A percentile compares a stretch with the other conserved stretches of the same genome.
phyloP scores from a whole-genome alignment of 1,140 invertebrate genomes.

The Dinoponera quadriceps region DNA sequence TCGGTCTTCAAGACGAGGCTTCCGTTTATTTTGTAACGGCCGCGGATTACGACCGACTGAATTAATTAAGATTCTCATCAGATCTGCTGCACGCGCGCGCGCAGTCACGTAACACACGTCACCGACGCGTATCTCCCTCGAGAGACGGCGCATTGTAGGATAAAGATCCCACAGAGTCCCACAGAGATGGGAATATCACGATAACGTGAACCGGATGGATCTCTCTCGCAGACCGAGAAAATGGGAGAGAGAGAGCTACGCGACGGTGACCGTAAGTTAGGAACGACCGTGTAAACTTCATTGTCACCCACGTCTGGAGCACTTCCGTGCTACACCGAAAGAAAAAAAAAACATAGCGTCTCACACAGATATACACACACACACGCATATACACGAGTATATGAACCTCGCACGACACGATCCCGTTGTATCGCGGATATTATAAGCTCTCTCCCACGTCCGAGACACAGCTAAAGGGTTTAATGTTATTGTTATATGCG shows the following conservation, averaged over 20 bases:
- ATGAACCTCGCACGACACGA: constrained; percentile 55
- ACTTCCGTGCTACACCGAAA: constrained; percentile 22
- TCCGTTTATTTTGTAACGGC: background rate
- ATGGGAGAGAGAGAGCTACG: background rate
- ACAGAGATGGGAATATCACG: background rate
- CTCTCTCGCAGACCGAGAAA: too few species aligned
- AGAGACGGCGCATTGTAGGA: too few species aligned
- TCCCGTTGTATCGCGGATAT: constrained; percentile 47
- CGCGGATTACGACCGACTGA: constrained; percentile 44
- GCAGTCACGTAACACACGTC: constrained; percentile 13
- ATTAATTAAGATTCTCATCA: constrained; percentile 42
- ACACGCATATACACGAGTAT: constrained; percentile 31
- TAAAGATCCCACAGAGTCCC: background rate
- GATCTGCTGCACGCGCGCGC: constrained; percentile 35
- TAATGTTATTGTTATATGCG: constrained; percentile 63
- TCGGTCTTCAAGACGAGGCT: constrained; percentile 28
- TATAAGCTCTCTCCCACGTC: constrained; percentile 55
- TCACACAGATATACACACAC: background rate
- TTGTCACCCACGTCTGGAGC: constrained; percentile 33
- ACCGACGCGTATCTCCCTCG: constrained; percentile 12
- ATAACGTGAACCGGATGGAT: too few species aligned
- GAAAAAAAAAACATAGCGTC: constrained; percentile 35
- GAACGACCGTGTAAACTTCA: constrained; percentile 34
- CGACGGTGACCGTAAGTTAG: constrained; percentile 21
- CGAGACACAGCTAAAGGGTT: constrained; percentile 48